Conservation (phyloP, 1,140 invertebrate genomes). For the Diorhabda elongata region DNA sequence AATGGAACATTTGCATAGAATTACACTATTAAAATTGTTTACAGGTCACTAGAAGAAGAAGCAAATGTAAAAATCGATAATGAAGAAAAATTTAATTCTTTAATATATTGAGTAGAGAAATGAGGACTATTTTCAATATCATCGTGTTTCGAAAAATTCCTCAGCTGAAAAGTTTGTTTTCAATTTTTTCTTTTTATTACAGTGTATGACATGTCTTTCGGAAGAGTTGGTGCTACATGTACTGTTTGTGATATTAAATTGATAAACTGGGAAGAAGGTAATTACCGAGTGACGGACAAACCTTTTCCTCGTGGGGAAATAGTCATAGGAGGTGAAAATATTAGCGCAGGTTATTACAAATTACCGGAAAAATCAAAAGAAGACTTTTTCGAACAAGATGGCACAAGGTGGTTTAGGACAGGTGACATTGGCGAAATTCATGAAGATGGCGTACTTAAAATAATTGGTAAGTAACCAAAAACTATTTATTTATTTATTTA, state of each 20-base stretch:
- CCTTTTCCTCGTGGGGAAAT: slow-evolving; percentile 91
- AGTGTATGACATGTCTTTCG: slow-evolving; percentile 67
- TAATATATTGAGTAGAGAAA: no score
- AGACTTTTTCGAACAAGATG: slow-evolving; percentile 82
- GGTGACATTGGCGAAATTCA: slow-evolving; percentile 96
- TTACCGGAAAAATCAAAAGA: slow-evolving; percentile 83
- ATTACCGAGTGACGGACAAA: slow-evolving; percentile 84
- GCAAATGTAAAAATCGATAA: no score
- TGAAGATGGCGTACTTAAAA: slow-evolving; percentile 88
- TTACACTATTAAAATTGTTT: no score
- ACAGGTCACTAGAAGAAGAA: no score
- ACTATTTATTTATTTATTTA: no score
- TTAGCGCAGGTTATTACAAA: slow-evolving; percentile 93
- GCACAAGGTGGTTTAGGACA: slow-evolving; percentile 86
- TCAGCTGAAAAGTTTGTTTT: not conserved
- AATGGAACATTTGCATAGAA: no score
- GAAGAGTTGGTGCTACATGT: slow-evolving; percentile 86
- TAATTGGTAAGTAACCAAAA: slow-evolving; percentile 72
- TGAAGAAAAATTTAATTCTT: no score
- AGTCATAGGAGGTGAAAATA: slow-evolving; percentile 84
- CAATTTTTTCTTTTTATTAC: slow-evolving; percentile 31
- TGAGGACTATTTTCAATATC: no score
- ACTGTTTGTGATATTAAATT: slow-evolving; percentile 82
- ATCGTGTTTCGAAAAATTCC: not conserved
- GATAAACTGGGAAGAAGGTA: slow-evolving; percentile 93